A percentile compares a stretch with the other conserved stretches of the same genome.
Conservation (phyloP, 2,113 vertebrate species). For the Anolis carolinensis region DNA sequence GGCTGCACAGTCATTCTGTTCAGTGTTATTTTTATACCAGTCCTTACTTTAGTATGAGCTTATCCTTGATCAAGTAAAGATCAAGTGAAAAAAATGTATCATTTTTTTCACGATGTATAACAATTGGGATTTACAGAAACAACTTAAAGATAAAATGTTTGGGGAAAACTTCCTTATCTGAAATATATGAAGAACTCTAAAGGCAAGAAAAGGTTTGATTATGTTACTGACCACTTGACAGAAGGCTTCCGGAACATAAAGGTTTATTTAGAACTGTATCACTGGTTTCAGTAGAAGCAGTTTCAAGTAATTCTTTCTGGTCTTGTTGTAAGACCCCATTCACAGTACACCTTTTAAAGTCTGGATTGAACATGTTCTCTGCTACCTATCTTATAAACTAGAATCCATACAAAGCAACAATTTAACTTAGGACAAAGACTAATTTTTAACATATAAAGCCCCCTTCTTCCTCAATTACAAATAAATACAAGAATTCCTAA, state of each 20-base stretch:
- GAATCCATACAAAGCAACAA: neutral
- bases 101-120: neutral
- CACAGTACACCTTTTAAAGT: neutral
- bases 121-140: neutral
- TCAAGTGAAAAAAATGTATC: constrained; percentile 1
- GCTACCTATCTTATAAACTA: neutral
- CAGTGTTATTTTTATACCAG: neutral
- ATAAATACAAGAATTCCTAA: neutral
- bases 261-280: neutral
- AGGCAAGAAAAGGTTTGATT: neutral
- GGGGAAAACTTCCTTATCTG: neutral
- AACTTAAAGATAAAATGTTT: neutral
- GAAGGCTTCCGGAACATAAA: neutral
- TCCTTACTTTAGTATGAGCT: neutral
- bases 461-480: neutral
- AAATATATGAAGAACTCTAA: neutral
- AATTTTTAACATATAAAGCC: neutral
- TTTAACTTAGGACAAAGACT: neutral
- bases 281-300: neutral
- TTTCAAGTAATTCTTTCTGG: neutral
- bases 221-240: neutral
- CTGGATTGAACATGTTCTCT: neutral
- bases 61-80: neutral
- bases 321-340: neutral
- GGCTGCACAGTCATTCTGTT: no score